These are phyloP conservation scores for Drosophila mojavensis DNA, from an alignment of 1,140 invertebrate species.

Conservation along the genomic window DNA sequence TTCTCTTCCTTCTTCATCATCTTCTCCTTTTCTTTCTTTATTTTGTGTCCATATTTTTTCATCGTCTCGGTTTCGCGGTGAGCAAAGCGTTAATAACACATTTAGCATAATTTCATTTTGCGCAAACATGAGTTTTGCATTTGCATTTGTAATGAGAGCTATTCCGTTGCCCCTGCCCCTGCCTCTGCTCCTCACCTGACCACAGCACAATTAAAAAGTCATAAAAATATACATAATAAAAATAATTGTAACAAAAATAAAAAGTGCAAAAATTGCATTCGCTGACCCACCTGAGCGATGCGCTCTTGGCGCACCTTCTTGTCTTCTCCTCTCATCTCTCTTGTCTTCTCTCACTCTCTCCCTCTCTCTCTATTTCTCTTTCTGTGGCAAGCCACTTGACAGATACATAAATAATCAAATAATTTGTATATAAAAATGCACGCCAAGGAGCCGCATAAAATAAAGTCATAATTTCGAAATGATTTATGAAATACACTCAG, in stretches of 20 bases:
- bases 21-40: neutral
- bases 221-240: constrained; percentile 50
- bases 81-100: constrained; percentile 51
- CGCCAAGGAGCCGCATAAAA: constrained; percentile 58
- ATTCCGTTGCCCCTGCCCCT: neutral
- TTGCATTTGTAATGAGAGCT: constrained; percentile 64
- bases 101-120: constrained; percentile 62
- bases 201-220: constrained; percentile 63
- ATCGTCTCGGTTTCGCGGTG: constrained; percentile 15
- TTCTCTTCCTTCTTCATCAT: neutral
- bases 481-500: constrained; percentile 73
- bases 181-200: no score
- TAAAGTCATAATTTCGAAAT: constrained; percentile 81
- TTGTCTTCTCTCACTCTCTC: neutral
- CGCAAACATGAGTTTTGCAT: constrained; percentile 66
- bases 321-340: neutral
- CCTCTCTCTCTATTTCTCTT: neutral
- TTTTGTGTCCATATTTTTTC: neutral
- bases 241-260: constrained; percentile 25
- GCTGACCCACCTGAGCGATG: constrained; percentile 5
- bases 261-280: constrained; percentile 8
- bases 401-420: constrained; percentile 65
- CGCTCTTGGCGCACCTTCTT: constrained; percentile 37
- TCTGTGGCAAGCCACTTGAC: neutral
- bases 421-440: constrained; percentile 78